Evolutionary conservation across 2,113 vertebrate species (phyloP), one percentile per base, ranked within the genome.

Genomic region (Calyptommatus sinebrachiatus): DNA sequence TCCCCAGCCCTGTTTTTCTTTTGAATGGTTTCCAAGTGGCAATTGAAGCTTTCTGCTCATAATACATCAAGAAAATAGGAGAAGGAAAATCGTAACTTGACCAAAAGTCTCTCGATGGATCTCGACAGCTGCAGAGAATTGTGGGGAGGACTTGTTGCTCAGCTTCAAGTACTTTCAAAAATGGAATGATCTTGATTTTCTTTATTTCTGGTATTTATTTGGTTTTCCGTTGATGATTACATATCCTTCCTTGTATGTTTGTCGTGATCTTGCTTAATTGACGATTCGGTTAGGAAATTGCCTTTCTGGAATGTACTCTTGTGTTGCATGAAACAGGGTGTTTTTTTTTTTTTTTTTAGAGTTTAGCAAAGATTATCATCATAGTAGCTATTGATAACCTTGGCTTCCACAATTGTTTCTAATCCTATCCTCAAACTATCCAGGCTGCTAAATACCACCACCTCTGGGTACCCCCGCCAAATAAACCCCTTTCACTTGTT

Each of bases 61-160:
- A 82, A 12, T 48, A 66, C 18, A 65, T 81, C 29, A 60, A 87
- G 88, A 91, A 87, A 89, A 65, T 78, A 74, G 86, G 92, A 87
- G 92, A 89, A 90, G 91, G 88, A 84, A 85, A n/a, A 46, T 18
- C 57, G 76, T 84, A 89, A 89, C 89, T 82, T 95, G 94, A 50
- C 48, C 2, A 93, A 84, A 4, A 31, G 26, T 83, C 60, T 12
- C 67, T 66, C 65, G 50, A 28, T 84, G 85, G 83, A 69, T 45
- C 0, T 71, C 48, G 1, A 73, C 29, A 3, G 81, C 85, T 26
- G 79, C 84, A 7, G 85, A 67, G 1, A 82, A 81, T 0, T 8
- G 65, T 76, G 69, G 0, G 11, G 2, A 73, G 69, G 4, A 0
- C 14, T 1, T 0, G 11, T 24, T 0, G 50, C 75, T 5, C 22